Evolutionary conservation across 2,888 invertebrate species (phyloP).

Genomic region (Sphinx pinastri): DNA sequence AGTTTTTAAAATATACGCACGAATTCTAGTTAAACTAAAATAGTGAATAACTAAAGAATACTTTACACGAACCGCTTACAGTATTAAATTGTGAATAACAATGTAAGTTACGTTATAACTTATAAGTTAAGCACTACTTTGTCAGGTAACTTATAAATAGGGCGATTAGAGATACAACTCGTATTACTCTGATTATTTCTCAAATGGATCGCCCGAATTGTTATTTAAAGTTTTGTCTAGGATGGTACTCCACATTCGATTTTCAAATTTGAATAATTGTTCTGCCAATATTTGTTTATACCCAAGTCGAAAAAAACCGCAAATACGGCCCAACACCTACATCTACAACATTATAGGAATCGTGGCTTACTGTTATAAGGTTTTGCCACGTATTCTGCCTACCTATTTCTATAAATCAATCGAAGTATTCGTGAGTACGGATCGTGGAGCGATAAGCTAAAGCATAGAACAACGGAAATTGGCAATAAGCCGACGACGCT

Average conservation of each 20-base stretch:
- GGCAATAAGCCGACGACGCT: constrained; percentile 45
- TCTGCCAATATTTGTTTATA: no score
- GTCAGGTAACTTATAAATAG: no score
- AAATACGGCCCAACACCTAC: no score
- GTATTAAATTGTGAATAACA: background rate
- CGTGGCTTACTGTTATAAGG: background rate
- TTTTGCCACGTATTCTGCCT: background rate
- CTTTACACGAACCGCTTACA: background rate
- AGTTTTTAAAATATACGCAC: constrained; percentile 3
- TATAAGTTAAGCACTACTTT: no score
- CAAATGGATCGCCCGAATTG: no score
- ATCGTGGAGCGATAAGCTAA: constrained; percentile 3
- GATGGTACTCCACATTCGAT: no score
- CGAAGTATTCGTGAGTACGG: constrained; percentile 16
- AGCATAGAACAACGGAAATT: constrained; percentile 47
- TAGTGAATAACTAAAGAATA: background rate
- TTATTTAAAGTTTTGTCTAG: no score
- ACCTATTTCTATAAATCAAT: constrained; percentile 6
- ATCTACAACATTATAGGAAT: no score
- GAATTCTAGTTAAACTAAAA: constrained; percentile 1
- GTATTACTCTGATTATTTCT: no score
- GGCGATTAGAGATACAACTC: no score
- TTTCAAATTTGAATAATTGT: no score
- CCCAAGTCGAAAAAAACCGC: no score
- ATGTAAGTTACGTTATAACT: background rate